Evolutionary conservation across 2,888 invertebrate genomes (phyloP).

Genomic region (Mythimna lalbum): DNA sequence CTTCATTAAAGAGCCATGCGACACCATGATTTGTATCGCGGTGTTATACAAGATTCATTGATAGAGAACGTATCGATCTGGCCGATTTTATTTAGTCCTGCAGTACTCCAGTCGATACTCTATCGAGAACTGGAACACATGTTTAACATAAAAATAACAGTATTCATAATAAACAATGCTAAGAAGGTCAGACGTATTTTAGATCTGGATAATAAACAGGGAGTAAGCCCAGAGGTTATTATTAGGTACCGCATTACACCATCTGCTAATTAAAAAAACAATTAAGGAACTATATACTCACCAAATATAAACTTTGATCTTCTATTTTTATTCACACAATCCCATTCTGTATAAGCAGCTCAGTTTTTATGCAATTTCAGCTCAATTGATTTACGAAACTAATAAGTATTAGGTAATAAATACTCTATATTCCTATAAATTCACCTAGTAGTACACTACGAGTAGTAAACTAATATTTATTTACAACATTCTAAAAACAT

Average conservation of each 20-base stretch:
- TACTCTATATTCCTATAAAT: constrained; percentile 34
- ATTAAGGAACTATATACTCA: constrained; percentile 41
- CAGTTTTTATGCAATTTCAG: constrained; percentile 32
- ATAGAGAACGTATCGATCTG: constrained; percentile 56
- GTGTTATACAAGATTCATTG: constrained; percentile 32
- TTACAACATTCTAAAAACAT: constrained; percentile 56
- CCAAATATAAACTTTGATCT: constrained; percentile 28
- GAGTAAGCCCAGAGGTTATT: constrained; percentile 46
- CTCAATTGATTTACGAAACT: constrained; percentile 28
- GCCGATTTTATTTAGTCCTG: constrained; percentile 52
- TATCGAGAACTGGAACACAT: constrained; percentile 52
- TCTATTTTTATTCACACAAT: constrained; percentile 40
- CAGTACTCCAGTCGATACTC: constrained; percentile 1
- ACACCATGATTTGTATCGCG: constrained; percentile 10
- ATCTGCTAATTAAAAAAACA: constrained; percentile 13
- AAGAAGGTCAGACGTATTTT: constrained; percentile 62
- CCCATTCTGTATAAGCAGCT: constrained; percentile 30
- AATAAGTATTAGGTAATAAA: constrained; percentile 11
- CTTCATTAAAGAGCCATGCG: not conserved
- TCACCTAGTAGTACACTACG: constrained; percentile 53
- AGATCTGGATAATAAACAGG: constrained; percentile 51
- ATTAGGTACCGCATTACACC: constrained; percentile 41
- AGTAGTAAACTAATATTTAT: constrained; percentile 51
- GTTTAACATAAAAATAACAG: constrained; percentile 64
- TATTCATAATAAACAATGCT: constrained; percentile 63